Conservation (phyloP, 2,888 invertebrate species). For the Cylindroiulus punctatus region DNA sequence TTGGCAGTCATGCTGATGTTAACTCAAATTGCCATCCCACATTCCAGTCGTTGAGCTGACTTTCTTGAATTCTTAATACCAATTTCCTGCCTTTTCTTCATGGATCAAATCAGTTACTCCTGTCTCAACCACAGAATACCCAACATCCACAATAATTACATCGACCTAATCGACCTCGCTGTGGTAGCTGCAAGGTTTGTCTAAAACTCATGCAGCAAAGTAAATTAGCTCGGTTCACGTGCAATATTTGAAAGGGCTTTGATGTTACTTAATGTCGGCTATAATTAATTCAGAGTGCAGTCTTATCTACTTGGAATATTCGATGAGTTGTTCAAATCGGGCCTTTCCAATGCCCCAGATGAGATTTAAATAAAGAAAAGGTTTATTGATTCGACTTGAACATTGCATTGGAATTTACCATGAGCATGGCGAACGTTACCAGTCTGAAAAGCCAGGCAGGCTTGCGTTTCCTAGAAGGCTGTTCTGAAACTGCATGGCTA, state of each 20-base stretch:
- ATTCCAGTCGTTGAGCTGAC: background rate
- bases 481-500: background rate
- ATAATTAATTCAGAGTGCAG: background rate
- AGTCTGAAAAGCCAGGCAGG: background rate
- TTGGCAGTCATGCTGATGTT: background rate
- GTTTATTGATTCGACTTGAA: background rate
- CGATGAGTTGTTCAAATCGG: background rate
- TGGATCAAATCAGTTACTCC: background rate
- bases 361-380: background rate
- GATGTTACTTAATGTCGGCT: background rate
- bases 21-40: background rate
- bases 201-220: background rate
- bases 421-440: background rate
- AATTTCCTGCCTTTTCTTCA: background rate
- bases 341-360: background rate
- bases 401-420: background rate
- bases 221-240: background rate
- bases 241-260: background rate
- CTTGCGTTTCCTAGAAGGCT: background rate
- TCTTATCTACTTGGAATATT: background rate
- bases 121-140: background rate
- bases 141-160: background rate
- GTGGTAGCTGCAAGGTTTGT: background rate
- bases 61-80: background rate
- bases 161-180: background rate